Percentiles rank a stretch among this genome's conserved stretches.
Evolutionary conservation across 2,113 vertebrate genomes (phyloP).

Genomic region (Podocnemis expansa): DNA sequence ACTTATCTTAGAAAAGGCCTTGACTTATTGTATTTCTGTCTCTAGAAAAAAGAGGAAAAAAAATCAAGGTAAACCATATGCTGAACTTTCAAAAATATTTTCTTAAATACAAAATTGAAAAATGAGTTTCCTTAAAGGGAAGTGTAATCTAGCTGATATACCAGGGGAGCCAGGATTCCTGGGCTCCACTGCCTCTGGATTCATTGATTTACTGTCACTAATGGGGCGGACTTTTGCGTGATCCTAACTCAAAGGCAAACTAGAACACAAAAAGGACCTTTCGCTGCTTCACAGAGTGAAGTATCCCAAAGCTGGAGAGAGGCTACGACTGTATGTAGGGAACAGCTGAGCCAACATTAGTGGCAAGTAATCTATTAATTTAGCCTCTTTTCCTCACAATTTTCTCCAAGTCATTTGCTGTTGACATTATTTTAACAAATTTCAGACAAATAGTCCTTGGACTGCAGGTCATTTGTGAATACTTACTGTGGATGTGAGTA

Average conservation of each 20-base stretch:
- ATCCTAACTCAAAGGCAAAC: conserved; percentile 50
- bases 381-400: too few species aligned
- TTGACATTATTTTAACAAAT: too few species aligned
- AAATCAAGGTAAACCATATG: neutral
- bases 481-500: too few species aligned
- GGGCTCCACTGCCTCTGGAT: conserved; percentile 40
- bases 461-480: too few species aligned
- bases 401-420: too few species aligned
- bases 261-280: conserved; percentile 59
- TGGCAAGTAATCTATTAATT: neutral
- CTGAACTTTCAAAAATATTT: neutral
- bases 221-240: conserved; percentile 60
- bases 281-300: conserved; percentile 12
- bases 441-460: too few species aligned
- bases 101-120: neutral
- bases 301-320: conserved; percentile 3
- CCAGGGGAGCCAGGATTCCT: conserved; percentile 21
- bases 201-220: conserved; percentile 44
- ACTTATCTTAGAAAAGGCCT: neutral
- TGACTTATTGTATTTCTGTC: neutral
- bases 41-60: neutral
- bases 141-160: neutral
- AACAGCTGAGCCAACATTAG: neutral
- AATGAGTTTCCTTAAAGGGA: neutral
- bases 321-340: neutral